Base-by-base conservation (phyloP, 2,888 invertebrate genomes). In the Cotesia congregata region DNA sequence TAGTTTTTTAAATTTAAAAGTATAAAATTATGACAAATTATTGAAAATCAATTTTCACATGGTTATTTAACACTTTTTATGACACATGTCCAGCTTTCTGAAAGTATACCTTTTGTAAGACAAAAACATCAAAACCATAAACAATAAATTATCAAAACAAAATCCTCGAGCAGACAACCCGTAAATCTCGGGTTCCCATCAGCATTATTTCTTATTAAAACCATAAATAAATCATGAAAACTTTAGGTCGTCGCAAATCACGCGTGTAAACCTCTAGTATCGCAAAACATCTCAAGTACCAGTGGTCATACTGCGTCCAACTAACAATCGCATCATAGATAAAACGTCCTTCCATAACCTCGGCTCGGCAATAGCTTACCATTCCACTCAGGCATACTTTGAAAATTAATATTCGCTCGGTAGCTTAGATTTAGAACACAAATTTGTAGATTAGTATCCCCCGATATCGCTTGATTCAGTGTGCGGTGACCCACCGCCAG, bases 381-480 rank as follows among this genome's bases (percentile, higher is more conserved):
- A 50, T 50, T 50, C 50, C 50, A 50, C 50, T 50, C 50, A 1
- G 50, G 50, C 50, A 50, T 50, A 50, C 50, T 50, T 50, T 50
- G 50, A 76, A 84, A 87, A 89, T 89, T 89, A 88, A 88, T 89
- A 89, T 89, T 88, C 89, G 85, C 86, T 84, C 83, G 85, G 78
- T 71, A 76, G 84, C 85, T 86, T 88, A 88, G 88, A 88, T 89
- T 88, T 88, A 88, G 88, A 88, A 88, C 88, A 85, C 86, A 86
- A 88, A 88, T 89, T 88, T 88, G 85, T 86, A 87, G 88, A 89
- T 89, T 89, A 89, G 88, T 88, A 88, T 87, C 83, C 85, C 50
- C 50, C 50, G 50, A 50, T 50, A 50, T 50, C 50, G 7, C 50
- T 50, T 50, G 50, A 50, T 50, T 50, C 50, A 50, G 9, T 50